Conservation (phyloP, 92 coral and sea anemone genomes). For the Virgularia gustaviana region DNA sequence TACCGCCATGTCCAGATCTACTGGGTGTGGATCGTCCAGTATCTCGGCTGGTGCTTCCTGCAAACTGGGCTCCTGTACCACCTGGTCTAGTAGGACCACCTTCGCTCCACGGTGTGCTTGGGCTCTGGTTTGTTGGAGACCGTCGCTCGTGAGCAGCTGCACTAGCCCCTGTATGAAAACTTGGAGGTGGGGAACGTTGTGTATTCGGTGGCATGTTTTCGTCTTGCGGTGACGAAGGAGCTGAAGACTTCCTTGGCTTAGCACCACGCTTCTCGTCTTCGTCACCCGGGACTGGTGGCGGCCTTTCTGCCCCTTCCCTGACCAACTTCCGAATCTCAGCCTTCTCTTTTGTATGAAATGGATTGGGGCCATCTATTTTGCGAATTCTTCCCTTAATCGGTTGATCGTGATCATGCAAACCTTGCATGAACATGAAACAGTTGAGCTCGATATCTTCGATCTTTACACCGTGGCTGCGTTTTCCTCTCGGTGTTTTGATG, state of each 20-base stretch:
- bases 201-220: not conserved
- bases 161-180: not conserved
- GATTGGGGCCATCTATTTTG: not conserved
- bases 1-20: no score
- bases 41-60: not conserved
- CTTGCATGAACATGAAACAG: not conserved
- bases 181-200: not conserved
- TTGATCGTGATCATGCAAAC: not conserved
- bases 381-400: not conserved
- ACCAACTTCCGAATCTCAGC: no score
- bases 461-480: not conserved
- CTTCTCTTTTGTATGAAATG: not conserved
- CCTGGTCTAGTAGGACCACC: no score
- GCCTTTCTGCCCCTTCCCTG: no score
- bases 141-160: not conserved
- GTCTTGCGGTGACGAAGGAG: not conserved
- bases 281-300: no score
- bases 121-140: not conserved
- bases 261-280: not conserved
- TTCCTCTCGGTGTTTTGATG: slow-evolving; percentile 10
- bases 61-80: no score
- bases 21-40: no score
- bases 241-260: not conserved
- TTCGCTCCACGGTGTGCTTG: no score
- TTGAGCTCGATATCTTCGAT: not conserved